Conservation (phyloP, 1,140 invertebrate genomes). For the Saxidomus purpurata region DNA sequence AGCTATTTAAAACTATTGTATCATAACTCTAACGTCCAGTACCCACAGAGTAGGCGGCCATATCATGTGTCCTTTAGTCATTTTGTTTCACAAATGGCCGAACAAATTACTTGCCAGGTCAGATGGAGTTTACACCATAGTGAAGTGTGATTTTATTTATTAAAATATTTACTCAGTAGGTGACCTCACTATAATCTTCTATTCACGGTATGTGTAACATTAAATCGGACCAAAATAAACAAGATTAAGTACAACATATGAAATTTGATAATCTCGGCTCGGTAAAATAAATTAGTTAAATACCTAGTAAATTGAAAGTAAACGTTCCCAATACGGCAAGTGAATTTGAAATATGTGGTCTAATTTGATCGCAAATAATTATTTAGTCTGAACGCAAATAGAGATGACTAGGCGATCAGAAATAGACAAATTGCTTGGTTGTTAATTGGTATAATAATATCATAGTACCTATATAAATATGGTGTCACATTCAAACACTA, state of each 20-base stretch:
- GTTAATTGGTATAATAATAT: neutral
- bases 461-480: neutral
- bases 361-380: conserved; percentile 32
- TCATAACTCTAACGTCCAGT: neutral
- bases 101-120: neutral
- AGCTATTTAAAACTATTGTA: neutral
- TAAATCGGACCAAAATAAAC: conserved; percentile 34
- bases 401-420: neutral
- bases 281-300: conserved; percentile 52
- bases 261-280: conserved; percentile 28
- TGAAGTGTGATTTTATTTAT: conserved; percentile 38
- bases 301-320: conserved; percentile 38
- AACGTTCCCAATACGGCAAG: neutral
- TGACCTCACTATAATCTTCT: conserved; percentile 35
- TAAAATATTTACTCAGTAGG: conserved; percentile 45
- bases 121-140: neutral
- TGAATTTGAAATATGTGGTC: conserved; percentile 55
- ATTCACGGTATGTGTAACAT: conserved; percentile 28
- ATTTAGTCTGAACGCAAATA: neutral
- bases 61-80: conserved; percentile 7
- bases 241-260: conserved; percentile 30
- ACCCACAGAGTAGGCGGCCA: neutral
- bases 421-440: neutral
- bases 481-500: neutral
- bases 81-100: neutral